Conservation (phyloP, 2,888 invertebrate genomes). For the Epinotia ramella region DNA sequence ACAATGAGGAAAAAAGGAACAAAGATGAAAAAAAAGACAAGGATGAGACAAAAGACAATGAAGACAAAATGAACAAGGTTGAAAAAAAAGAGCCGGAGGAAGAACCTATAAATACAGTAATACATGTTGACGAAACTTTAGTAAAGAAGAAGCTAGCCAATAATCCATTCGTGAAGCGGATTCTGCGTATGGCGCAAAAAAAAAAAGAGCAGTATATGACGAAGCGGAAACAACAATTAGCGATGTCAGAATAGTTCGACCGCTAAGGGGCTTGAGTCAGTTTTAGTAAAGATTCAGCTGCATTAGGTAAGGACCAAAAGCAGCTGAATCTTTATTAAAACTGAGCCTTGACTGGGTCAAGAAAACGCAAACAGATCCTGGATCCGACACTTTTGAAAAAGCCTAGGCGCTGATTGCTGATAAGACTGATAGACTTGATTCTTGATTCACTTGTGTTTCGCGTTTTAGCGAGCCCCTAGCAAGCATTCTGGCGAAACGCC, state of each 20-base stretch:
- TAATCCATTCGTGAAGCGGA: constrained; percentile 15
- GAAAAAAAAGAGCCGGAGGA: neutral
- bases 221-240: neutral
- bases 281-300: no score
- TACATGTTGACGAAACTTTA: neutral
- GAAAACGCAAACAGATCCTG: no score
- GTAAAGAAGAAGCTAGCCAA: neutral
- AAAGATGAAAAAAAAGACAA: constrained; percentile 9
- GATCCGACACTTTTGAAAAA: no score
- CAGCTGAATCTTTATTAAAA: no score
- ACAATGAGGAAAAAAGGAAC: neutral
- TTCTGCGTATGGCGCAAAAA: constrained; percentile 53
- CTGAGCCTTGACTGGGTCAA: no score
- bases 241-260: no score
- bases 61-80: neutral
- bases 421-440: no score
- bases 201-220: constrained; percentile 59
- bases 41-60: neutral
- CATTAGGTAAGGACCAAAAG: no score
- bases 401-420: no score
- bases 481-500: no score
- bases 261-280: neutral
- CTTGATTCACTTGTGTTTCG: no score
- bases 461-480: no score
- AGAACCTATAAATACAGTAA: neutral